These are phyloP conservation scores for Tachysurus vachellii DNA, from an alignment of 2,113 vertebrate genomes.

Conservation along the genomic window DNA sequence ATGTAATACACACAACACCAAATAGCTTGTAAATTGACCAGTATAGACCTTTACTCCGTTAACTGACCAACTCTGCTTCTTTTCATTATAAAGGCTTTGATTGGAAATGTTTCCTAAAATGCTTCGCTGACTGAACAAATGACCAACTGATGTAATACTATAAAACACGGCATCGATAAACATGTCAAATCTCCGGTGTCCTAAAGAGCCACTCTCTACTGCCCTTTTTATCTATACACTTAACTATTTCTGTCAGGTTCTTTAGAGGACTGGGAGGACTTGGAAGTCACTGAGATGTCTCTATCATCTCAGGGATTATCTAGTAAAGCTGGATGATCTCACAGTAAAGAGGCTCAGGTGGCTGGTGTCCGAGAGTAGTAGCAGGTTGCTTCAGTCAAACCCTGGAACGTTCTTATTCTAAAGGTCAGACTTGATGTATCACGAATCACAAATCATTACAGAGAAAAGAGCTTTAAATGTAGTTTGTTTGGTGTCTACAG, in stretches of 20 bases:
- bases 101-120: background rate
- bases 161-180: slow-evolving; percentile 58
- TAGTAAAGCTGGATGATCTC: slow-evolving; percentile 76
- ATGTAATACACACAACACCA: slow-evolving; percentile 52
- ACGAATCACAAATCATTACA: background rate
- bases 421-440: slow-evolving; percentile 4
- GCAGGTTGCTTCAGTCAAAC: slow-evolving; percentile 47
- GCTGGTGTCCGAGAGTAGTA: slow-evolving; percentile 56
- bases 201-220: background rate
- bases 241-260: slow-evolving; percentile 7
- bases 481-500: background rate
- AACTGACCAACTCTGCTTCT: slow-evolving; percentile 38
- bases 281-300: slow-evolving; percentile 52
- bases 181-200: slow-evolving; percentile 56
- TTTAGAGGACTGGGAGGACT: slow-evolving; percentile 25
- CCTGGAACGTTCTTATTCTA: background rate
- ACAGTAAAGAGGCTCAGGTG: slow-evolving; percentile 72
- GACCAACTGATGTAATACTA: slow-evolving; percentile 11
- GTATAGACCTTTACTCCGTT: slow-evolving; percentile 65
- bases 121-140: background rate
- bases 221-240: background rate
- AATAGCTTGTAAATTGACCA: slow-evolving; percentile 55
- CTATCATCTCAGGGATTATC: slow-evolving; percentile 66
- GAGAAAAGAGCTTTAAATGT: background rate
- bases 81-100: background rate